A percentile compares a stretch with the other conserved stretches of the same genome.
These are phyloP conservation scores for Zootermopsis nevadensis DNA, from an alignment of 2,888 invertebrate species.

Conservation along the genomic window DNA sequence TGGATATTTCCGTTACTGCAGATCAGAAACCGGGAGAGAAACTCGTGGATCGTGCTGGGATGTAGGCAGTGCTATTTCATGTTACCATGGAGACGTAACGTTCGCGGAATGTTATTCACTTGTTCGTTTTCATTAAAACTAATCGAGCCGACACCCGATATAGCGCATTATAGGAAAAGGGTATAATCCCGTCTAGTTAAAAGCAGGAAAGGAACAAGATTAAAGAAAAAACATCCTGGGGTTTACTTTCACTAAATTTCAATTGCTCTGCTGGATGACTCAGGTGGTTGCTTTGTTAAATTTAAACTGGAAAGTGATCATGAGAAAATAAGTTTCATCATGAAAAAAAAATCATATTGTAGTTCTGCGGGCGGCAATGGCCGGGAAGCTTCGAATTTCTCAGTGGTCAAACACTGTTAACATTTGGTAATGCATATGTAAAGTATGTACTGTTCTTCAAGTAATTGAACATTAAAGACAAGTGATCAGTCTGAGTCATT, in stretches of 20 bases:
- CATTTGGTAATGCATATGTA: no score
- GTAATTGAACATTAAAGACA: no score
- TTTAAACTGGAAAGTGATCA: no score
- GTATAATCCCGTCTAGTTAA: conserved; percentile 25
- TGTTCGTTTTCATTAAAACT: conserved; percentile 49
- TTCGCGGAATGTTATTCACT: conserved; percentile 46
- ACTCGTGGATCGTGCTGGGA: conserved; percentile 5
- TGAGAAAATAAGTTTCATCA: no score
- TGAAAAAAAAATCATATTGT: no score
- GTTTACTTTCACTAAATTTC: neutral
- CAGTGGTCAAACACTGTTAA: no score
- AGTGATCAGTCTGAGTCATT: no score
- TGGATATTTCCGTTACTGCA: neutral
- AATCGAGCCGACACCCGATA: conserved; percentile 47
- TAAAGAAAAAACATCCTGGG: neutral
- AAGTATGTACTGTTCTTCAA: no score
- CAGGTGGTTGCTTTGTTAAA: no score
- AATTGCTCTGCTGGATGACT: neutral
- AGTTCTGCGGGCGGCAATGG: no score
- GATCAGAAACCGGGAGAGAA: neutral
- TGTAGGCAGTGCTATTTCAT: neutral
- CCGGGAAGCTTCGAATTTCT: no score
- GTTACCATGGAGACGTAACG: conserved; percentile 41
- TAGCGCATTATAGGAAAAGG: conserved; percentile 24
- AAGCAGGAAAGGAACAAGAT: neutral